Conservation (phyloP, 1,140 invertebrate species). For the Conopomorpha cramerella region DNA sequence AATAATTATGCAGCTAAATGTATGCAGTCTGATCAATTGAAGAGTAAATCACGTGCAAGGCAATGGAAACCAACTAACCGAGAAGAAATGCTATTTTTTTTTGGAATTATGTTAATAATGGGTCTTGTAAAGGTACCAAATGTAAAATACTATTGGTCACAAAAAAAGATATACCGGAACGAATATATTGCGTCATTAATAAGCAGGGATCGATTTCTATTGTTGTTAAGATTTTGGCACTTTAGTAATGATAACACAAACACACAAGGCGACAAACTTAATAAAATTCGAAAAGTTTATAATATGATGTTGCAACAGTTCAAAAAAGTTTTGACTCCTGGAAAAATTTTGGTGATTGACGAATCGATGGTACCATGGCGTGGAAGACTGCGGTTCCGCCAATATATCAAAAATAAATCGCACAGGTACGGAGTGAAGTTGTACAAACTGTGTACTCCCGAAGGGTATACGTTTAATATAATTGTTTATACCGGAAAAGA, state of each 20-base stretch:
- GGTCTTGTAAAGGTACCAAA: neutral
- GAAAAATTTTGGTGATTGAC: conserved; percentile 7
- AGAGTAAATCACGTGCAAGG: conserved; percentile 6
- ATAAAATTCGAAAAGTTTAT: neutral
- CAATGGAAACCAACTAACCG: conserved; percentile 7
- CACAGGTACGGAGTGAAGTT: no score
- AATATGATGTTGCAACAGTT: neutral
- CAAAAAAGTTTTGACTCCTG: neutral
- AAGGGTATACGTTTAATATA: no score
- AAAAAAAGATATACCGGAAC: conserved; percentile 8
- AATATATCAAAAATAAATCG: no score
- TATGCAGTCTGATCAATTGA: conserved; percentile 5
- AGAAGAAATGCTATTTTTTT: conserved; percentile 5
- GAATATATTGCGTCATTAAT: conserved; percentile 9
- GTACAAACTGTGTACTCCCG: no score
- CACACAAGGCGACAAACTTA: neutral
- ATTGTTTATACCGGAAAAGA: no score
- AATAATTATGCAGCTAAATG: conserved; percentile 10
- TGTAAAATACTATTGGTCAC: conserved; percentile 9
- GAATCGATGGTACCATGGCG: no score
- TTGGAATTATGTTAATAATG: neutral
- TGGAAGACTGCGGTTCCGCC: no score
- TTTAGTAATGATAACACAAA: conserved; percentile 5
- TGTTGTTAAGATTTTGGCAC: conserved; percentile 10
- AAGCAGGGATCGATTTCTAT: no score